Base-by-base conservation (phyloP, 2,888 invertebrate species). In the Hyles lineata region DNA sequence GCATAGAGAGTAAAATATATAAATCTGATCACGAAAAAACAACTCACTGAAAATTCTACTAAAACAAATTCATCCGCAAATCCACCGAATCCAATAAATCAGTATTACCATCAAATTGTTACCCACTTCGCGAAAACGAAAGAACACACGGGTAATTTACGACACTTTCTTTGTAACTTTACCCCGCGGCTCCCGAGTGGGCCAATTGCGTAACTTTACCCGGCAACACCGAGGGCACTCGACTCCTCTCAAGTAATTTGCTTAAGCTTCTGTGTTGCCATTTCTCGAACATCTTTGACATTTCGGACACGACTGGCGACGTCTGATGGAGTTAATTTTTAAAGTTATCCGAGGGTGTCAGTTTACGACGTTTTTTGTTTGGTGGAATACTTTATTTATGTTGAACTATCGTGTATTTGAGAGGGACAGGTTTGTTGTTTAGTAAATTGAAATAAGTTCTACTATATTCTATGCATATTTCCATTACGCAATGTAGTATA, bases 101-200 rank as follows among this genome's bases (percentile, higher is more conserved):
- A 63, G 32, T 32, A 62, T 62, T 62, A 67, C 50, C 21, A 23
- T 50, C 50, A 67, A 67, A 67, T 67, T 67, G 67, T 67, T 50
- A 67, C 23, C 23, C 23, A 23, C 23, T 43, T 23, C 50, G 67
- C 50, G 67, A 67, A 50, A 67, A 23, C 50, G 43, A 50, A 67
- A 29, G n/a, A 67, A 67, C 63, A 67, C 67, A 50, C 67, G 43
- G 43, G 23, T 50, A 67, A 67, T 67, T 67, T 67, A 67, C 67
- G 67, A 50, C 67, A 50, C 67, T 67, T 67, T 67, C 43, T 67
- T 67, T 50, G 50, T 17, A 67, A 50, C 67, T 67, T 23, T 67
- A 23, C 50, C 19, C 67, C 5, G 21, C 11, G 67, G 50, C 11
- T 43, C 43, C 43, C 43, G 43, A 67, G 67, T 50, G 21, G 21